Conservation (phyloP, 2,888 invertebrate genomes). For the Rhogogaster chlorosoma region DNA sequence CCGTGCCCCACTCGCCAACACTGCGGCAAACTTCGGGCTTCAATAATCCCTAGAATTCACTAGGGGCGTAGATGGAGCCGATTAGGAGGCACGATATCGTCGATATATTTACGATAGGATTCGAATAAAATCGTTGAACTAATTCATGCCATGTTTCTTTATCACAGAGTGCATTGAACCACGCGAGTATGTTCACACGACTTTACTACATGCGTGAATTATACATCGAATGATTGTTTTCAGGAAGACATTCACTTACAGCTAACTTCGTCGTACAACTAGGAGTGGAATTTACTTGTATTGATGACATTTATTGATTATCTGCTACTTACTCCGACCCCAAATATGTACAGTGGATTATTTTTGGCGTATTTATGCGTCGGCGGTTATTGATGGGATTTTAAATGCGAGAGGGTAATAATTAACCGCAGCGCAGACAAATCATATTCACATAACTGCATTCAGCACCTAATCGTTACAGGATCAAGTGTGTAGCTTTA, state of each 20-base stretch:
- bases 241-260: neutral
- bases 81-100: neutral
- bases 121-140: neutral
- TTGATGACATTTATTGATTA: neutral
- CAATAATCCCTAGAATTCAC: neutral
- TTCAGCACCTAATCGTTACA: neutral
- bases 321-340: neutral
- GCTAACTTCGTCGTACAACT: neutral
- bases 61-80: neutral
- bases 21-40: slow-evolving; percentile 62
- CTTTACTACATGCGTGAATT: too few species aligned
- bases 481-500: neutral
- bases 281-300: neutral
- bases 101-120: neutral
- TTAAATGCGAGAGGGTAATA: neutral
- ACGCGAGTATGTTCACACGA: neutral
- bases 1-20: slow-evolving; percentile 70
- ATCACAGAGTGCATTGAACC: neutral
- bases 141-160: neutral
- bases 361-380: neutral
- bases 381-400: neutral
- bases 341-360: neutral
- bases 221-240: neutral
- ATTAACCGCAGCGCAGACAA: neutral
- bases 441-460: neutral